Conservation (phyloP, 2,113 vertebrate genomes). For the Casuarius casuarius region DNA sequence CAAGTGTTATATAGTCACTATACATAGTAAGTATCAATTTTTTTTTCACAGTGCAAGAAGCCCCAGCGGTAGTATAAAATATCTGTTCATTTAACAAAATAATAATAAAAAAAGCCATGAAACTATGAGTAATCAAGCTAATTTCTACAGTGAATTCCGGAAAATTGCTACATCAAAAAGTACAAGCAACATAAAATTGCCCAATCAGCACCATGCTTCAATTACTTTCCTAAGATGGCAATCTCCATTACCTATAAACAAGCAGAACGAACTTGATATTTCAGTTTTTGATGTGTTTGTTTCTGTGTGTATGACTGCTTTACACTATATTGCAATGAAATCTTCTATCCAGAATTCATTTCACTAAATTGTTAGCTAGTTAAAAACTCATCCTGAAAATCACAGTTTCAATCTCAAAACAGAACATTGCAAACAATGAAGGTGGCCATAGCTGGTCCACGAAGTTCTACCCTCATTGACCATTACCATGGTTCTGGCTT, state of each 20-base stretch:
- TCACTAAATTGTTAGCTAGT: not conserved
- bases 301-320: not conserved
- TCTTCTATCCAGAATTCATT: not conserved
- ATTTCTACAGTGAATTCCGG: not conserved
- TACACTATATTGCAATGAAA: not conserved
- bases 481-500: not conserved
- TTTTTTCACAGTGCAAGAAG: not conserved
- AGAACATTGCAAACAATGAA: not conserved
- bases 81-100: not conserved
- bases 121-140: not conserved
- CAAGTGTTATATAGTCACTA: not conserved
- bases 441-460: not conserved
- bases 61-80: not conserved
- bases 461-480: not conserved
- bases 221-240: not conserved
- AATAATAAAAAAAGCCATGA: not conserved
- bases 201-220: not conserved
- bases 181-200: not conserved
- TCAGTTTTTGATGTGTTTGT: not conserved
- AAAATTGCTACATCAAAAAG: not conserved
- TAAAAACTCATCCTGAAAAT: not conserved
- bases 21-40: not conserved
- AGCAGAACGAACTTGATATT: not conserved
- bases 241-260: not conserved
- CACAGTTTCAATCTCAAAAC: not conserved